phyloP scores from a whole-genome alignment of 2,797 vertebrate genomes.

The Loris lydekkerianus region DNA sequence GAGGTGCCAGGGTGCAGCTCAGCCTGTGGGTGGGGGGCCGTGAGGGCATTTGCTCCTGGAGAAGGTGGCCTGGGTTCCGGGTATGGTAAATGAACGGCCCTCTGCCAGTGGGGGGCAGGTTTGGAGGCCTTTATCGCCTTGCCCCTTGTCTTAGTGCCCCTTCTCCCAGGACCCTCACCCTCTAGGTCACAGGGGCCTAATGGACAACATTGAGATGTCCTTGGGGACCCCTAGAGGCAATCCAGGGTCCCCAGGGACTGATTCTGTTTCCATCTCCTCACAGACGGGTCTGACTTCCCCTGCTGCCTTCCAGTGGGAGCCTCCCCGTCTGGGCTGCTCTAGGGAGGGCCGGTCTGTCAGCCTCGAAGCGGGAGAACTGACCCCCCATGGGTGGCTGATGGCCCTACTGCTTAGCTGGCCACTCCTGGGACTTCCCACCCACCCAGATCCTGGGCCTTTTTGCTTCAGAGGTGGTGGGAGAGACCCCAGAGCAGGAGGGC shows the following conservation, averaged over 20 bases:
- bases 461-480: background rate
- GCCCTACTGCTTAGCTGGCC: background rate
- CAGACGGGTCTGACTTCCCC: too few relatives aligned
- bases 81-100: fast-evolving
- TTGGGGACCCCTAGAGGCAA: background rate
- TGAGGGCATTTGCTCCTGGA: background rate
- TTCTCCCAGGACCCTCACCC: too few relatives aligned
- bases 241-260: background rate
- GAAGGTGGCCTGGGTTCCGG: fast-evolving
- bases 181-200: background rate
- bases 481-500: too few relatives aligned
- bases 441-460: background rate
- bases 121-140: too few relatives aligned
- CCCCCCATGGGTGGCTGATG: fast-evolving
- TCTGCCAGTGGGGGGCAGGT: too few relatives aligned
- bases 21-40: fast-evolving
- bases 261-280: background rate
- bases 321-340: background rate
- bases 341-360: background rate
- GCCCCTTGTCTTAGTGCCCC: too few relatives aligned
- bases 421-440: too few relatives aligned
- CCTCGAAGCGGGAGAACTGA: background rate
- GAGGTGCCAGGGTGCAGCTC: background rate
- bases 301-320: background rate
- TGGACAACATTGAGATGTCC: background rate